Base-by-base conservation (phyloP, 1,140 invertebrate species). In the Euschistus heros region DNA sequence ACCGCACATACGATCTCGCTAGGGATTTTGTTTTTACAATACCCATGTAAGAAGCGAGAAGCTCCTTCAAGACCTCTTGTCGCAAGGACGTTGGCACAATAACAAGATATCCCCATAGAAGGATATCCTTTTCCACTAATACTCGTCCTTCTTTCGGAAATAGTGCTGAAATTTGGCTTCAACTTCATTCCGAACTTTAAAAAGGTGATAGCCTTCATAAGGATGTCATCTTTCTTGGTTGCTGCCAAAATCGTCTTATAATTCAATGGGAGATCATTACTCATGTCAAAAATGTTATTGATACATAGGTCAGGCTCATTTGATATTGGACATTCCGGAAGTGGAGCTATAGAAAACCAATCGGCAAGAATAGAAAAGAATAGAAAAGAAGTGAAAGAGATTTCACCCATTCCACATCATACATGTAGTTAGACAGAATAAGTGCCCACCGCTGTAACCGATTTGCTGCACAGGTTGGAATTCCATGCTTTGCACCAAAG, bases 11-110 rank as follows among this genome's bases (percentile, higher is more conserved):
- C 20, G 50, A 67, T 22, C 73, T 20, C 7, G 75, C 76, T 6
- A 75, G 42, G 0, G 68, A 57, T 67, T 79, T 79, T 72, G 75
- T 77, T 44, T 68, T 67, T 6, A 71, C 69, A n/a, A 75, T 71
- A 7, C 75, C 75, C 42, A 17, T 44, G 17, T 7, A 17, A 44
- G 42, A 44, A 44, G 17, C 42, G 17, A 10, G 42, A 44, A 15
- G 70, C 64, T 61, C 77, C 75, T 15, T 57, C 69, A 15, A 62
- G 42, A 71, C 77, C 74, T 8, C 76, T 60, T 59, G 71, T 46
- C 54, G 71, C 52, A 73, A 63, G 26, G 37, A 62, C 24, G 18
- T 13, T 6, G 75, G 76, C 54, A 77, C 68, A n/a, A 76, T 60
- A 13, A 71, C 68, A 62, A 70, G 61, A 60, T 67, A 61, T 26